Evolutionary conservation across 2,888 invertebrate species (phyloP).

Genomic region (Drosophila paranaensis): DNA sequence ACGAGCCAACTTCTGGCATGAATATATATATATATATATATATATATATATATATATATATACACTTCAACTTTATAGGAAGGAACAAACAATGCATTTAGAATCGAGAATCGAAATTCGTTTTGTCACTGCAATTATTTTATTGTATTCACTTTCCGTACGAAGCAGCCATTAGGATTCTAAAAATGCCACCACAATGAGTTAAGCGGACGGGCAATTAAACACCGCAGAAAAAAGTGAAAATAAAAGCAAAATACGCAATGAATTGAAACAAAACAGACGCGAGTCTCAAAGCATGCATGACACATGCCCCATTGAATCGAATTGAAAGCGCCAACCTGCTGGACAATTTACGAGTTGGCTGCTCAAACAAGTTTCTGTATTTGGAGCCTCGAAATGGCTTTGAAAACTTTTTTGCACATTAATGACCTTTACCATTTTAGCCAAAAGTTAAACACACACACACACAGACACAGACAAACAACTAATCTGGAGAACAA

Average conservation of each 20-base stretch:
- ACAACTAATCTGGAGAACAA: conserved; percentile 24
- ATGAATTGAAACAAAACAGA: conserved; percentile 16
- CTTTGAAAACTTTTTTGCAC: conserved; percentile 52
- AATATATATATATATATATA: conserved; percentile 6
- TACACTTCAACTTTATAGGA: conserved; percentile 3
- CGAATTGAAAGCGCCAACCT: conserved; percentile 29
- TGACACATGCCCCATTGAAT: conserved; percentile 45
- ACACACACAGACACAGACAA: neutral
- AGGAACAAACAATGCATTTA: conserved; percentile 37
- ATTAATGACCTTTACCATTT: conserved; percentile 66
- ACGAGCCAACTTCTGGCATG: conserved; percentile 13
- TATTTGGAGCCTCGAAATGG: conserved; percentile 62
- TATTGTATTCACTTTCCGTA: conserved; percentile 17
- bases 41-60: conserved; percentile 6
- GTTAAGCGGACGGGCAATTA: conserved; percentile 31
- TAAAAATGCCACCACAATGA: conserved; percentile 35
- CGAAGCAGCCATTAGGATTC: conserved; percentile 43
- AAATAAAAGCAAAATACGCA: conserved; percentile 1
- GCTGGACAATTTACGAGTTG: conserved; percentile 39
- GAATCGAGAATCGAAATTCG: conserved; percentile 36
- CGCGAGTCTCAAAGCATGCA: conserved; percentile 20
- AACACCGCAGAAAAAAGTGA: conserved; percentile 32
- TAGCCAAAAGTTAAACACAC: conserved; percentile 36
- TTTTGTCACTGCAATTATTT: conserved; percentile 25
- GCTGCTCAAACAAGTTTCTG: conserved; percentile 67